Conservation (phyloP, 2,797 vertebrate genomes). For the Dromococcyx pavoninus region DNA sequence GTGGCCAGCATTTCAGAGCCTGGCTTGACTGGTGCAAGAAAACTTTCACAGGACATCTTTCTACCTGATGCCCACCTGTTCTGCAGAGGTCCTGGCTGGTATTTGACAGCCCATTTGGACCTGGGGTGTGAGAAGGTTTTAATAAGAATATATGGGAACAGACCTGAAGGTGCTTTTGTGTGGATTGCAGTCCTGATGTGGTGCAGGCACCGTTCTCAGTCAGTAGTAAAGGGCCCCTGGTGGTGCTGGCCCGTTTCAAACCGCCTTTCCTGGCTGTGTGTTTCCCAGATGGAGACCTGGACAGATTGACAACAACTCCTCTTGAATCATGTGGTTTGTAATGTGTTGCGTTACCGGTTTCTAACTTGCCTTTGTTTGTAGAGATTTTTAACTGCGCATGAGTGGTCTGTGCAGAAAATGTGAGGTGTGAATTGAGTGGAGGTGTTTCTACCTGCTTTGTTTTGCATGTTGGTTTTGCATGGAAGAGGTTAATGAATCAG, state of each 20-base stretch:
- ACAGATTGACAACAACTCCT: not conserved
- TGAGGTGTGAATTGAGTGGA: not conserved
- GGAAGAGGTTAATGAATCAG: not conserved
- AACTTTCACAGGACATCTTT: not conserved
- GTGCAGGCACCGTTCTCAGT: rapidly evolving
- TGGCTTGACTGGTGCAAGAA: not conserved
- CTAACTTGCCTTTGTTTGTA: not conserved
- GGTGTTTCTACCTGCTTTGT: not conserved
- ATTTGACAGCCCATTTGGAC: not conserved
- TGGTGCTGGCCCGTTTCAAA: not conserved
- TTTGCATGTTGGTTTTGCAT: not conserved
- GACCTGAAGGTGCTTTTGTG: rapidly evolving
- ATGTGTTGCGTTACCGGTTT: not conserved
- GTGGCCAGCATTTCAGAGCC: not conserved
- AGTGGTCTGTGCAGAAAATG: rapidly evolving
- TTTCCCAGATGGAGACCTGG: not conserved
- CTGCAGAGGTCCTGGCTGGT: not conserved
- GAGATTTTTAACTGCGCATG: not conserved
- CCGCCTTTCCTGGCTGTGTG: not conserved
- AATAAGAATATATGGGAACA: not conserved
- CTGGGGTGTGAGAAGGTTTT: not conserved
- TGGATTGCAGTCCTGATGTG: not conserved
- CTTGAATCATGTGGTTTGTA: not conserved
- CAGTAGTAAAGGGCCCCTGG: not conserved
- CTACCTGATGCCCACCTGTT: not conserved